Evolutionary conservation across 2,888 invertebrate genomes (phyloP), one percentile per base, ranked within the genome.

Genomic region (Eutolmus rufibarbis): DNA sequence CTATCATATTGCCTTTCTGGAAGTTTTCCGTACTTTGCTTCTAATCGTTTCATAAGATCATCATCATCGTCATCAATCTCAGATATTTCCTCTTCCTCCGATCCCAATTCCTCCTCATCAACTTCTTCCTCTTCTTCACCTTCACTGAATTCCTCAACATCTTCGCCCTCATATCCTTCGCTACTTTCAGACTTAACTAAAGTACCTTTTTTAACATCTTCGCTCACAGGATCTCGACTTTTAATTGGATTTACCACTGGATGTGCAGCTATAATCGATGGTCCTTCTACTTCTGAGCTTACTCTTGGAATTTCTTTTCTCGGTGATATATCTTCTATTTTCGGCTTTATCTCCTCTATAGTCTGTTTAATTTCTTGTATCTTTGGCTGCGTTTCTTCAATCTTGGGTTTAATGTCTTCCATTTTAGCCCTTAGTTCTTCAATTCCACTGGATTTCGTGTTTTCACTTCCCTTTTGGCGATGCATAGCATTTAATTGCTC

Each of bases 11-110:
- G 90, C 88, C 91, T 90, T 89, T 94, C 94, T 14, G 95, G 95
- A 86, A 96, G 91, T 89, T 95, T 95, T 84, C 96, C 96, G 91
- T 96, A 96, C 93, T 96, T 96, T 37, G 95, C 95, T 91, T 96
- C 96, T 87, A 96, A 92, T 89, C 96, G 94, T 90, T 93, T 95
- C 90, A 96, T 93, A 78, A 96, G 92, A 89, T 96, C 96, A 7
- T 94, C 94, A 90, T 96, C 96, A 90, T 96, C 96, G 1, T 95
- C 94, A 0, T 82, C 82, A 37, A 82, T 57, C 66, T 82, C 82
- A 37, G 94, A 95, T 34, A 82, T 23, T 57, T 82, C 82, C 34
- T 82, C 82, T 57, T 82, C 82, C 19, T 82, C 82, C 5, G 57
- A 82, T 31, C 37, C 81, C 89, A 94, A 93, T 74, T 94, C 94